These are phyloP conservation scores for Brotula barbata DNA, from an alignment of 2,797 vertebrate genomes.

Conservation along the genomic window DNA sequence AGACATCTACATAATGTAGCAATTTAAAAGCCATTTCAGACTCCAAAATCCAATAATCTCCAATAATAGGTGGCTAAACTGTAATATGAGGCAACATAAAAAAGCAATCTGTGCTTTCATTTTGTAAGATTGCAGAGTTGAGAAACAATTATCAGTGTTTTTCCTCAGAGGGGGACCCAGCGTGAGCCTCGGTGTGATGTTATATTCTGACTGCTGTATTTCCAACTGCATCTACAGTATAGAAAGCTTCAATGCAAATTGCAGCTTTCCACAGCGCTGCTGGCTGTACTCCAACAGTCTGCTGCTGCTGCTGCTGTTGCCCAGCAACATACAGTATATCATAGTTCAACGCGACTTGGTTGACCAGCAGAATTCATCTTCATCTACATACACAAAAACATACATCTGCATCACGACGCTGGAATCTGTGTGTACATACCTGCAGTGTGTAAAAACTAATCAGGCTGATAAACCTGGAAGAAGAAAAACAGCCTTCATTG, in stretches of 20 bases:
- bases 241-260: slow-evolving; percentile 71
- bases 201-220: slow-evolving; percentile 11
- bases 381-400: slow-evolving; percentile 48
- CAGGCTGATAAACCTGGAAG: too few species aligned
- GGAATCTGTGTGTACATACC: slow-evolving; percentile 9
- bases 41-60: too few species aligned
- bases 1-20: neutral
- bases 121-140: neutral
- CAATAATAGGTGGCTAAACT: neutral
- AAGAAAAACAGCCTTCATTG: too few species aligned
- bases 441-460: neutral
- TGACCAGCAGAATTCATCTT: slow-evolving; percentile 73
- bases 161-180: neutral
- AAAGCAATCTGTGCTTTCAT: neutral
- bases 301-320: slow-evolving; percentile 78
- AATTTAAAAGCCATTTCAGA: neutral
- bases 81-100: neutral
- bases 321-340: slow-evolving; percentile 82
- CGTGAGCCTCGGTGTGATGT: neutral
- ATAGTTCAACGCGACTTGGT: slow-evolving; percentile 76
- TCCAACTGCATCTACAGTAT: slow-evolving; percentile 43
- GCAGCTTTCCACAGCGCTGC: slow-evolving; percentile 68
- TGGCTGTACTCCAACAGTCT: slow-evolving; percentile 77
- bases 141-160: slow-evolving; percentile 1
- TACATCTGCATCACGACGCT: slow-evolving; percentile 34